Base-by-base conservation (phyloP, 2,113 vertebrate species). In the Coreoperca whiteheadi region DNA sequence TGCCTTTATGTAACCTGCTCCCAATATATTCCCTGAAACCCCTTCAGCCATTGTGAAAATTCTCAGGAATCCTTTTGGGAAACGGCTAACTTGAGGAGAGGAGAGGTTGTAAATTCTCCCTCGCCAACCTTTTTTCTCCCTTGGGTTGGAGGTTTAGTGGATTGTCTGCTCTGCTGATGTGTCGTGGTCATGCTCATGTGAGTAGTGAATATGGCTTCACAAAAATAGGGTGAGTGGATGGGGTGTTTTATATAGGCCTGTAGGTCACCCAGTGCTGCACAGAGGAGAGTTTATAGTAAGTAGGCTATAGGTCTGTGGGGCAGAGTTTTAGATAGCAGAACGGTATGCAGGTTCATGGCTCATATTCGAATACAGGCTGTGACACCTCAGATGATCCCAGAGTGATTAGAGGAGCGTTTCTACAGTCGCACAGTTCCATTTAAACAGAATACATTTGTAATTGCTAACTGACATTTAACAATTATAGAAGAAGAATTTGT, bases 61-160 rank as follows among this genome's bases (percentile, higher is more conserved):
- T 80, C 61, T 50, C 81, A 80, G 90, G 60, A 76, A 85, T 81
- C 73, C 75, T 82, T 81, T 60, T 87, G 85, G 73, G 65, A 73
- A 68, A 66, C 5, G 4, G 39, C 86, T 80, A 88, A 43, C 46
- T 25, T 41, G 48, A 83, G 61, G 8, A 54, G 48, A 83, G 61
- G 8, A 54, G 63, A 76, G 39, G 72, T 60, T 56, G 59, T 85
- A 80, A 91, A 82, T 82, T 63, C 21, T 68, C 43, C 43, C 50
- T 66, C 34, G 20, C 21, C 14, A 4, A 48, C 50, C 18, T 51
- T 51, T 51, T 63, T 34, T 56, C 16, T 54, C 32, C 28, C 48
- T 41, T 23, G 32, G 23, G 57, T 74, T 32, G 75, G 25, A 59
- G 53, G 50, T 82, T 81, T 2, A 66, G 74, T 61, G 30, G 73